These are phyloP conservation scores for Mycalesis mineus DNA, from an alignment of 2,888 invertebrate genomes.

Conservation along the genomic window DNA sequence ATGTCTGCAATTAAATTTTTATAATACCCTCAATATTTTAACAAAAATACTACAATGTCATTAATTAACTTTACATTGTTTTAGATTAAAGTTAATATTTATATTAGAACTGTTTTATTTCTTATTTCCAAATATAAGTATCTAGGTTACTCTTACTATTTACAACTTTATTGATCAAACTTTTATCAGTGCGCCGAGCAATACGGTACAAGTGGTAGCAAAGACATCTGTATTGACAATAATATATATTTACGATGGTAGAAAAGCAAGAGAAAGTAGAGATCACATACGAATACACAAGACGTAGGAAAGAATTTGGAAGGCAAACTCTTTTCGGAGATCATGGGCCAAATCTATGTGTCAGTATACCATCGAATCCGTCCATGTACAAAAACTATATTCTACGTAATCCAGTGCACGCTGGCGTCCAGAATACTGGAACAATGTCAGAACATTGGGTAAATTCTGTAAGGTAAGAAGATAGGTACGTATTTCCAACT, in stretches of 20 bases:
- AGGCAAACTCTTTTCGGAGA: slow-evolving; percentile 83
- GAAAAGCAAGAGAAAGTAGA: slow-evolving; percentile 64
- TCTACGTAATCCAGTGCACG: slow-evolving; percentile 80
- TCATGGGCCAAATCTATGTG: slow-evolving; percentile 80
- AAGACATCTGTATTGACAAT: background rate
- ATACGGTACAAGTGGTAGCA: background rate
- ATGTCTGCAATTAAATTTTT: too few species aligned
- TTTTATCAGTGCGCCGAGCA: background rate
- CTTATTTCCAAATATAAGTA: background rate
- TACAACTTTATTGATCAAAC: slow-evolving; percentile 20
- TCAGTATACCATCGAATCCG: slow-evolving; percentile 81
- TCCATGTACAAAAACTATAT: slow-evolving; percentile 74
- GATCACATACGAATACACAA: slow-evolving; percentile 78
- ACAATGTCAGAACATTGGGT: slow-evolving; percentile 81
- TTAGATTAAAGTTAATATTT: too few species aligned
- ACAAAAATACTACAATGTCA: too few species aligned
- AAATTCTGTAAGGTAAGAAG: slow-evolving; percentile 75
- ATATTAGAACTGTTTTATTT: too few species aligned
- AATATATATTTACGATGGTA: too few species aligned
- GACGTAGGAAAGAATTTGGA: slow-evolving; percentile 84
- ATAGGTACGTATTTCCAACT: background rate
- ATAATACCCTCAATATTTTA: too few species aligned
- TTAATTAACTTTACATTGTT: too few species aligned
- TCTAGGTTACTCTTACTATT: background rate
- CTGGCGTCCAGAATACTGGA: slow-evolving; percentile 80